Evolutionary conservation across 1,140 invertebrate genomes (phyloP), one percentile per base, ranked within the genome.

Genomic region (Branchinecta lindahli): DNA sequence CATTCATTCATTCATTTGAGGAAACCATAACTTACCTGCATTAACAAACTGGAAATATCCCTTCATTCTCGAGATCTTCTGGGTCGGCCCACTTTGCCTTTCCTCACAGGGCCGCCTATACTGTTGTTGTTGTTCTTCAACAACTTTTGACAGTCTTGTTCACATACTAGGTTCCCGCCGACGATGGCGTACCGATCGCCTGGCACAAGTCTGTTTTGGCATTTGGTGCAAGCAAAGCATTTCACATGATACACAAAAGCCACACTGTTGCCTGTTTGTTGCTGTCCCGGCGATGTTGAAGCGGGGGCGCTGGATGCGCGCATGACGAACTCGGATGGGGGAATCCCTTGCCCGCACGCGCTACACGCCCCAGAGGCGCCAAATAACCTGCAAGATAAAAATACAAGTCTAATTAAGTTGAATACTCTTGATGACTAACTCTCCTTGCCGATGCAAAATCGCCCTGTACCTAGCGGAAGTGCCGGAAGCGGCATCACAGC

Each of bases 201-300:
- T 72, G 89, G 86, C 76, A 88, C 85, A 73, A 96, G 86, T 80
- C 87, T 87, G 74, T 85, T 84, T 73, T 89, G 86, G 79, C 92
- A 96, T 78, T 93, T 93, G 78, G 88, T 91, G 83, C 92, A 96
- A 73, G 87, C 85, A 83, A 96, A 96, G 81, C 92, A 95, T 82
- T 92, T 92, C 79, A 92, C 84, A 84, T 96, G 92, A 85, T 93
- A 95, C 75, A 94, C 91, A 80, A 84, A 81, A 73, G 79, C 80
- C 75, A 71, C 73, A 80, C 75, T 70, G 75, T 73, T 69, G 77
- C 77, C 75, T 73, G 74, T 75, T 70, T 82, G 77, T 72, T 81
- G 80, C 67, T 80, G 80, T 8, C 18, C 71, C 65, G 52, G 74
- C 67, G 66, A 73, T 72, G 52, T 44, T 33, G 44, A 61, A 21